A percentile compares a stretch with the other conserved stretches of the same genome.
Evolutionary conservation across 2,797 vertebrate genomes (phyloP).

Genomic region (Gymnoscopelus microlampas): DNA sequence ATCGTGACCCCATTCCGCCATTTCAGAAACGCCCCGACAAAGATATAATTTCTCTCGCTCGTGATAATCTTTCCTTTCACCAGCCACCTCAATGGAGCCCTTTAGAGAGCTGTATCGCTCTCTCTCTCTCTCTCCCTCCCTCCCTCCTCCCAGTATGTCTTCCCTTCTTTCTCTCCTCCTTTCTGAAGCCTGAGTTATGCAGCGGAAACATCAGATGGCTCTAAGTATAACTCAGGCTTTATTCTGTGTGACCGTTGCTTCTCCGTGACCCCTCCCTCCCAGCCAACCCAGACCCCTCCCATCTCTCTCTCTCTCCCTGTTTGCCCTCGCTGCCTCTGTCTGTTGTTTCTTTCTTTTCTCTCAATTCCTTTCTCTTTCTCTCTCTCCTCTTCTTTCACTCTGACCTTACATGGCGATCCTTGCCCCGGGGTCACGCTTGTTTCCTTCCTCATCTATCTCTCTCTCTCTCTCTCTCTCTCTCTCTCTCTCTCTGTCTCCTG

Average conservation of each 20-base stretch:
- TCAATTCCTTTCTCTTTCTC: constrained; percentile 10
- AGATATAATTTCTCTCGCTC: constrained; percentile 73
- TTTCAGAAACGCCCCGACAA: constrained; percentile 75
- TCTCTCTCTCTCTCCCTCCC: constrained; percentile 61
- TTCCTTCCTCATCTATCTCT: too few relatives aligned
- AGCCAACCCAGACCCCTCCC: constrained; percentile 40
- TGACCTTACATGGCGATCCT: too few relatives aligned
- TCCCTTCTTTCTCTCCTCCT: constrained; percentile 13
- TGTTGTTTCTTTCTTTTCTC: constrained; percentile 1
- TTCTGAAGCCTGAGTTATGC: too few relatives aligned
- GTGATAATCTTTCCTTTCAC: constrained; percentile 82
- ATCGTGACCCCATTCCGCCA: constrained; percentile 68
- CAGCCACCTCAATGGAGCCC: too few relatives aligned
- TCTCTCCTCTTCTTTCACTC: constrained; percentile 42
- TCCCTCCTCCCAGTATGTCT: constrained; percentile 34
- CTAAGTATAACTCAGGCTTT: too few relatives aligned
- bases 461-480: constrained; percentile 33
- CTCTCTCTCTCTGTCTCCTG: constrained; percentile 50
- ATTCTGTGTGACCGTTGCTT: too few relatives aligned
- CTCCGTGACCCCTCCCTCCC: constrained; percentile 59
- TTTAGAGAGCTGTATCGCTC: too few relatives aligned
- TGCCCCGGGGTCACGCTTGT: too few relatives aligned
- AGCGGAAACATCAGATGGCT: too few relatives aligned
- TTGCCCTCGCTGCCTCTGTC: constrained; percentile 32
- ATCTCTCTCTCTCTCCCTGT: constrained; percentile 65